These are phyloP conservation scores for Dendrocincla fuliginosa DNA, from an alignment of 2,797 vertebrate genomes.

Conservation along the genomic window DNA sequence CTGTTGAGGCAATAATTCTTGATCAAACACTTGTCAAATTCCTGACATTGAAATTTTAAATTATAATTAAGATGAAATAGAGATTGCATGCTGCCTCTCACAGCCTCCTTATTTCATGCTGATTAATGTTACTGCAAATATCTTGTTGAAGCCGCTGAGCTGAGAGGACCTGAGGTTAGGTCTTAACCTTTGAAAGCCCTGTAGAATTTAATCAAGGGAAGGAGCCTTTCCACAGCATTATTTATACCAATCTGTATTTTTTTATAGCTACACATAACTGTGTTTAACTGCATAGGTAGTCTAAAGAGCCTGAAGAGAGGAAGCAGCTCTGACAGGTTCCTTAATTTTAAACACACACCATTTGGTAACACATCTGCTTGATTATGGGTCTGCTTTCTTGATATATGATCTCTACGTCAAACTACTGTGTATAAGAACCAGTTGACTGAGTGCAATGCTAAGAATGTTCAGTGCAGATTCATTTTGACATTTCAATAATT, in stretches of 20 bases:
- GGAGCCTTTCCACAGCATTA: neutral
- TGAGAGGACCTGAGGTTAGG: neutral
- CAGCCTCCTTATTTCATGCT: conserved; percentile 48
- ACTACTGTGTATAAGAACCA: neutral
- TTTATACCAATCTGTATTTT: neutral
- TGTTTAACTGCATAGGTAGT: neutral
- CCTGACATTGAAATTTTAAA: conserved; percentile 50
- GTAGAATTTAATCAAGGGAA: neutral
- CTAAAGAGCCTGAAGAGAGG: neutral
- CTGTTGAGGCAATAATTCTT: conserved; percentile 31
- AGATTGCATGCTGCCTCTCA: neutral
- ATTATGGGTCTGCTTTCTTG: neutral
- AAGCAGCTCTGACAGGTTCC: neutral
- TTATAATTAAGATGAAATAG: conserved; percentile 63
- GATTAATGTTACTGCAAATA: conserved; percentile 40
- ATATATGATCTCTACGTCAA: neutral
- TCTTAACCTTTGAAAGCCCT: conserved; percentile 23
- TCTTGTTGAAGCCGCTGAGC: neutral
- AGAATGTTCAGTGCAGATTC: neutral
- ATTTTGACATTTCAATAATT: neutral
- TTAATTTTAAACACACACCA: neutral
- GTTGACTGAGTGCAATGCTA: neutral
- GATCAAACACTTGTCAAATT: conserved; percentile 44
- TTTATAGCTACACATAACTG: neutral
- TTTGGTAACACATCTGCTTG: neutral